Evolutionary conservation across 2,888 invertebrate genomes (phyloP), one percentile per base, ranked within the genome.

Genomic region (Lithosia quadra): DNA sequence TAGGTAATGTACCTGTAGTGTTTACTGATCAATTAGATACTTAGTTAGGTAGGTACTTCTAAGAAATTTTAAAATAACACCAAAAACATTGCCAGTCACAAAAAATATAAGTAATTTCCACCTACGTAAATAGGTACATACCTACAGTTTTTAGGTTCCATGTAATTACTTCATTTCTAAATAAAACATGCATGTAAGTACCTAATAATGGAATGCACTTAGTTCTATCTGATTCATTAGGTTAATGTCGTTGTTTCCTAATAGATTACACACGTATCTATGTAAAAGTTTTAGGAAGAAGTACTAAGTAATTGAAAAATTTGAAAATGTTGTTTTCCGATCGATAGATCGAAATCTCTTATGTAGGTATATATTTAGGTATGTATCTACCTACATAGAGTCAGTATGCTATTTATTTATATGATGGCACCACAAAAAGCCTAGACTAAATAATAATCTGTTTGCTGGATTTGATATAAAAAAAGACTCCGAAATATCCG

Each of bases 211-310:
- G 49, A 49, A 49, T 49, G 49, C 49, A 49, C 49, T 49, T 49
- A n/a, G 49, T 49, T 49, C 9, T 49, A 9, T 49, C 49, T 0
- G 8, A n/a, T 49, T 49, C 49, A n/a, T n/a, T n/a, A n/a, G 0
- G 43, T 49, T n/a, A 49, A 49, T 49, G 49, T 49, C n/a, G 8
- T 49, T 49, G 49, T 49, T 49, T 49, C 49, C n/a, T n/a, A 49
- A 8, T n/a, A 49, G n/a, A 49, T 49, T 8, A 49, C 15, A 0
- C 2, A 18, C 18, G 1, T n/a, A 8, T 9, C 18, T 49, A 8
- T 15, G 49, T 49, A n/a, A 49, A n/a, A 18, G 18, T 5, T 43
- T 18, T 49, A 7, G 34, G 9, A 49, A 9, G n/a, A 49, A 49
- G 8, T 9, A 49, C 49, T 49, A 36, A 2, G 10, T 36, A 43